Base-by-base conservation (phyloP, 1,140 invertebrate species). In the Polyergus mexicanus region DNA sequence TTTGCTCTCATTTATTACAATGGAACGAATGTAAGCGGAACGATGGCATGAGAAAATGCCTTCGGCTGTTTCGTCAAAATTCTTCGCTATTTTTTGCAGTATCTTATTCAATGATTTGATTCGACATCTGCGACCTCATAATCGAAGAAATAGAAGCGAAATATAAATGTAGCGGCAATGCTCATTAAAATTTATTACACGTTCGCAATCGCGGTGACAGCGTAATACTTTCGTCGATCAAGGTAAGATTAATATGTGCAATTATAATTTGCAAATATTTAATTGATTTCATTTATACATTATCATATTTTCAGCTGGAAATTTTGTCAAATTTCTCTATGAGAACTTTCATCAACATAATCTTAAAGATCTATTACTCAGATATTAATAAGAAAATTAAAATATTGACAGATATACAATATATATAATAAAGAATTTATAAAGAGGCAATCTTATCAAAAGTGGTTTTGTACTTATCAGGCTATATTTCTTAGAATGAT, bases 191-290 rank as follows among this genome's bases (percentile, higher is more conserved):
- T 65, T 44, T 44, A n/a, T 19, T 8, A 19, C 35, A 28, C 35
- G 54, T 63, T 41, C 10, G 22, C 56, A 62, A n/a, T 76, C 22
- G 19, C 19, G 16, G 16, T 32, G 60, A 44, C 28, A n/a, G 66
- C 22, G 86, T 88, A 75, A 88, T 56, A 88, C 86, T 88, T 88
- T 88, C 74, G 69, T 88, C 74, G 68, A 66, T 80, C 68, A 77
- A 87, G 63, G 78, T 51, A 41, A 38, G 28, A 7, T 3, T 3
- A 22, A 28, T 13, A 41, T 22, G 32, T 8, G 6, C 5, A 22
- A 44, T 51, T 51, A 19, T 78, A 63, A 68, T 28, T 78, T 35
- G 62, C 25, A n/a, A 68, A 25, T 54, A 44, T 69, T 69, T 38
- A 80, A 68, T 54, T 80, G 54, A 41, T 22, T 22, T 22, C 4